phyloP scores from a whole-genome alignment of 2,888 invertebrate genomes.

The Iphiclides podalirius region DNA sequence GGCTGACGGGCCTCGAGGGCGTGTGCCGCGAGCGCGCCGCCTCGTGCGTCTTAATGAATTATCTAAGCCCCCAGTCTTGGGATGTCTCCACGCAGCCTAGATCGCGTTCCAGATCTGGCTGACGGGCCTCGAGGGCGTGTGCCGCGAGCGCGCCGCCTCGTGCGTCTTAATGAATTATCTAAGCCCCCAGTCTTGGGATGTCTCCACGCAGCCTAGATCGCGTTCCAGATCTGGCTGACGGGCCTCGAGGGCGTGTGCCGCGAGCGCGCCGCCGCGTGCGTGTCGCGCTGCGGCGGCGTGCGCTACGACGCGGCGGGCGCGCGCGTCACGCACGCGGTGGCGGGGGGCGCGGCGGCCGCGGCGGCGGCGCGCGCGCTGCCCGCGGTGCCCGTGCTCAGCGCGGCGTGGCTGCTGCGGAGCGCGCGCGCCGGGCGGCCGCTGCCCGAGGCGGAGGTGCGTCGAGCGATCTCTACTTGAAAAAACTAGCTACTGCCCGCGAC shows the following conservation, averaged over 20 bases:
- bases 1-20: constrained; percentile 60
- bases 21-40: constrained; percentile 54
- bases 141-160: constrained; percentile 60
- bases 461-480: too few relatives aligned
- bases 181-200: too few relatives aligned
- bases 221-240: constrained; percentile 61
- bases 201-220: too few relatives aligned
- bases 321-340: constrained; percentile 88
- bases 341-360: constrained; percentile 49
- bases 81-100: too few relatives aligned
- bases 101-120: constrained; percentile 66
- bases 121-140: constrained; percentile 51
- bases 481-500: too few relatives aligned
- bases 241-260: constrained; percentile 56
- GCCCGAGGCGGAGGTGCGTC: constrained; percentile 50
- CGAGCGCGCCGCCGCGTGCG: constrained; percentile 57
- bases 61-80: too few relatives aligned
- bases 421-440: constrained; percentile 69
- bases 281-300: constrained; percentile 87
- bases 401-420: constrained; percentile 89
- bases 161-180: too few relatives aligned
- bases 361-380: constrained; percentile 37
- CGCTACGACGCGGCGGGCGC: constrained; percentile 87
- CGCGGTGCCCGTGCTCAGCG: constrained; percentile 82
- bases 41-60: too few relatives aligned